Evolutionary conservation across 2,113 vertebrate genomes (phyloP), one percentile per base, ranked within the genome.

Genomic region (Galbula dea): DNA sequence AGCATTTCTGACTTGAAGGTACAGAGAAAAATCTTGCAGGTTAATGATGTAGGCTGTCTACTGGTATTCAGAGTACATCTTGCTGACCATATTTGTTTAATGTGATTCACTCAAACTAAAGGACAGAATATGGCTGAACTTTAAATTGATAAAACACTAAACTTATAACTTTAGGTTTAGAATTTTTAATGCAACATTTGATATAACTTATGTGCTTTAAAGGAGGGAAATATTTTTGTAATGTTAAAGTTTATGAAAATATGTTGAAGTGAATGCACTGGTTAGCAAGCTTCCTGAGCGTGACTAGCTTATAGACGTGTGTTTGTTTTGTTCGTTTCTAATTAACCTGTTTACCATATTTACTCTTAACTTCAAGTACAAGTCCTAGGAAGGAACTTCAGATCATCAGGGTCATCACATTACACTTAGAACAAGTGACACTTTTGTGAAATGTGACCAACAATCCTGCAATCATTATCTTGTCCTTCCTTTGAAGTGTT

Each of bases 401-500:
- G 12, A 23, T 36, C 19, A 41, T 54, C 18, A 27, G 54, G 15
- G 10, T 78, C 41, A 62, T 41, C n/a, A 12, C 5, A 7, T 39
- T 55, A 48, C 12, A n/a, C 7, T 71, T 45, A 4, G 9, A 90
- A 21, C 8, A 52, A n/a, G 15, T 22, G 8, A 54, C 23, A 66
- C 12, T 37, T 4, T 21, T 49, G 18, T 58, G 51, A 89, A 86
- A 58, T 45, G 4, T 16, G 55, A 58, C 18, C 4, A 39, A 23
- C 2, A 49, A 43, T 29, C 45, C 84, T 78, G 34, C 36, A 86
- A 36, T 12, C 6, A 67, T 16, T 52, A 63, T 9, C 16, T 55
- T 88, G 7, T 54, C 19, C 26, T 76, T 62, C 8, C 11, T 73
- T 27, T 75, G 18, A 10, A 0, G 0, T 16, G 8, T 34, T 46